These are phyloP conservation scores for Diarsia mendica DNA, from an alignment of 2,888 invertebrate genomes.

Conservation along the genomic window DNA sequence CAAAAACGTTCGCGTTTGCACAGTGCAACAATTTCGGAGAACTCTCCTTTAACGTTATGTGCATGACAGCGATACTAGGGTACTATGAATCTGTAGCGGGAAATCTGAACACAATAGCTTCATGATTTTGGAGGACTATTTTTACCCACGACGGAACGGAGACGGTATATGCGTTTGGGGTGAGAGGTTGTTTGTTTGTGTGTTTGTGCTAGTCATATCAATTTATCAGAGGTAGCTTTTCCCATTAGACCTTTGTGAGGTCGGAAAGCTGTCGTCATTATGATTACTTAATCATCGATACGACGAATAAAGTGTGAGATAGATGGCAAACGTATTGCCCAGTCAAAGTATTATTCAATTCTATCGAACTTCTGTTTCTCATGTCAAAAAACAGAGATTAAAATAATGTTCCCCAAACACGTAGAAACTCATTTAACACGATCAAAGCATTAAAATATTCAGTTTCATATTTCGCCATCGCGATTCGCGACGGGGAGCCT, in stretches of 20 bases:
- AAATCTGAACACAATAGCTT: constrained; percentile 3
- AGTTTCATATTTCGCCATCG: constrained; percentile 56
- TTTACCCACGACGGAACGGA: no score
- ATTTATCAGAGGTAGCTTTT: neutral
- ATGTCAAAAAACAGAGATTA: neutral
- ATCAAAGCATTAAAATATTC: constrained; percentile 63
- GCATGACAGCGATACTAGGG: constrained; percentile 1
- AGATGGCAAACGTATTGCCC: neutral
- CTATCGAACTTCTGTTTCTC: neutral
- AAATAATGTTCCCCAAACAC: constrained; percentile 27
- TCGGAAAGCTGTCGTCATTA: neutral
- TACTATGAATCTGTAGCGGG: constrained; percentile 4
- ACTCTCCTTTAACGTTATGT: neutral
- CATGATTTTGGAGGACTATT: neutral
- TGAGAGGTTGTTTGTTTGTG: no score
- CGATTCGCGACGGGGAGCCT: constrained; percentile 28
- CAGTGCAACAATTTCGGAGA: neutral
- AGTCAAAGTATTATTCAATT: neutral
- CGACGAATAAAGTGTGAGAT: neutral
- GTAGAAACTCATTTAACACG: constrained; percentile 54
- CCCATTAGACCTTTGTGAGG: neutral
- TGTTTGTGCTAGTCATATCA: neutral
- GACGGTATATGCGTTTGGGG: no score
- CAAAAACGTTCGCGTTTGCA: neutral
- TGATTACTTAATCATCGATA: neutral